Percentiles rank a stretch among this genome's conserved stretches.
Conservation (phyloP, 2,113 vertebrate genomes). For the Pterophyllum scalare region DNA sequence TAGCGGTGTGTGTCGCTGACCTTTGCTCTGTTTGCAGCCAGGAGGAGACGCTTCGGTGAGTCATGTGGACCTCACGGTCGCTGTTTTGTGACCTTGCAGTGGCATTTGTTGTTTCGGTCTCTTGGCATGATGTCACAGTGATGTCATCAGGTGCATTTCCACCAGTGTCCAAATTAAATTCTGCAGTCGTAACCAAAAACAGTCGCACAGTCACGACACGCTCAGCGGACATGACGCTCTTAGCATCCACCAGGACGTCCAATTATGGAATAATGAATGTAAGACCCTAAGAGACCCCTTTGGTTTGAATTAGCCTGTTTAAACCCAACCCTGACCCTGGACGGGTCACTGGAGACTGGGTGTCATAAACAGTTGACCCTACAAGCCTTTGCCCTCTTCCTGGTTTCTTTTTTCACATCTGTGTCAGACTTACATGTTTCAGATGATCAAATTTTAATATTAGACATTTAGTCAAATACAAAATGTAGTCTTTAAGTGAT, state of each 20-base stretch:
- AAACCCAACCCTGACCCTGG: neutral
- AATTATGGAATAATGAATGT: too few relatives aligned
- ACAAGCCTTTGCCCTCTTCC: neutral
- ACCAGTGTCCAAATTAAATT: neutral
- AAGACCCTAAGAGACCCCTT: too few relatives aligned
- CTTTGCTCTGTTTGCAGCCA: slow-evolving; percentile 75
- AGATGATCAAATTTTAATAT: too few relatives aligned
- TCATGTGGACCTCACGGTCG: slow-evolving; percentile 48
- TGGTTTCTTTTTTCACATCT: neutral
- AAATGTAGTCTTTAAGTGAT: too few relatives aligned
- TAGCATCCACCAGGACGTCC: neutral
- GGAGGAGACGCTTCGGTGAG: slow-evolving; percentile 98
- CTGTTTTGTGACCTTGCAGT: neutral
- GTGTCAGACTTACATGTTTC: neutral
- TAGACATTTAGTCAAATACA: too few relatives aligned
- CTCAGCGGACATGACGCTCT: neutral
- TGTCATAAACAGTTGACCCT: neutral
- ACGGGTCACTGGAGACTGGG: neutral
- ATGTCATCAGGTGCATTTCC: neutral
- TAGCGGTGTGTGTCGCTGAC: slow-evolving; percentile 48
- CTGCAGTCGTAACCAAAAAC: neutral
- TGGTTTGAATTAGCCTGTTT: too few relatives aligned
- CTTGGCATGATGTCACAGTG: slow-evolving; percentile 13
- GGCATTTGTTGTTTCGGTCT: neutral
- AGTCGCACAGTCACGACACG: too few relatives aligned